Base-by-base conservation (phyloP, 2,113 vertebrate species). In the Rafetus swinhoei region DNA sequence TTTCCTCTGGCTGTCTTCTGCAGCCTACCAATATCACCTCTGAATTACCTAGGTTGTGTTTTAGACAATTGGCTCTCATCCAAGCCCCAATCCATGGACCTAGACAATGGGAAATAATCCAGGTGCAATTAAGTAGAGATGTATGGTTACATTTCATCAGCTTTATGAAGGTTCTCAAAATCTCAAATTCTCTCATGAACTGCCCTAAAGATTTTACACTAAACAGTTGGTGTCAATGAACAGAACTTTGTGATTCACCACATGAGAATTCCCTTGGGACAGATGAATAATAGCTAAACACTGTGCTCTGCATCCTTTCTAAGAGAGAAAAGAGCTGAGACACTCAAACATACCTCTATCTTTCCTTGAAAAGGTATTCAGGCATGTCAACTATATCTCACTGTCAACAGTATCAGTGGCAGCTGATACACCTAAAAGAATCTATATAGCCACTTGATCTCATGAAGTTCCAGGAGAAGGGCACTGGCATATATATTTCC, bases 381-480 rank as follows among this genome's bases (percentile, higher is more conserved):
- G 95, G 22, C 79, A 86, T 35, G 19, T 25, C 3, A 83, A 65
- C n/a, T 74, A 29, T 86, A 90, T 60, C 54, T 93, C 83, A 86
- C 2, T 2, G 79, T 81, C 32, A 90, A 56, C 32, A 84, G 79
- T 92, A 85, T 16, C 72, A 84, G 65, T 82, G n/a, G 27, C 52
- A 95, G 60, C 14, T 57, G 65, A 94, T 81, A 76, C 6, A 89
- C 57, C 57, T 85, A 29, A 69, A 65, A 76, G 11, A 90, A 29
- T 29, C 82, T 65, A 8, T 19, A 81, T 9, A 13, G 25, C 81
- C 79, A 56, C 15, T 79, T 84, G 39, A 0, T 21, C 5, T 54
- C 69, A 81, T 27, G 79, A 89, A 85, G 94, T 90, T 96, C 94
- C 93, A 95, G 59, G 16, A 85, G 9, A 85, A 93, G 81, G 86